A percentile compares a stretch with the other conserved stretches of the same genome.
Conservation (phyloP, 1,140 invertebrate genomes). For the Potamilus streckersoni region DNA sequence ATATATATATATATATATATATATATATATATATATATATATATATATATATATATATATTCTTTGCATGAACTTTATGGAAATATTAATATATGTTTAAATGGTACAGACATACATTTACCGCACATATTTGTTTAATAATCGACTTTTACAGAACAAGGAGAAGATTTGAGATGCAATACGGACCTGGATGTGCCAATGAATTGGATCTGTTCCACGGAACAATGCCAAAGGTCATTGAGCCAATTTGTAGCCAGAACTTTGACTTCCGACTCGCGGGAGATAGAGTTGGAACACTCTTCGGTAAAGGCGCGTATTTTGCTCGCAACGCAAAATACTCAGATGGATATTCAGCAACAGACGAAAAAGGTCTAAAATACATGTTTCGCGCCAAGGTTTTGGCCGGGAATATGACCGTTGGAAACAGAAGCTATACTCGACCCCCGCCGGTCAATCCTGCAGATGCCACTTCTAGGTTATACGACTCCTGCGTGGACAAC, state of each 20-base stretch:
- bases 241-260: slow-evolving; percentile 3
- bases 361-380: slow-evolving; percentile 27
- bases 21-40: too few relatives aligned
- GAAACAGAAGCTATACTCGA: slow-evolving; percentile 30
- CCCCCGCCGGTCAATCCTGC: slow-evolving; percentile 24
- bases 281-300: slow-evolving; percentile 31
- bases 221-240: slow-evolving; percentile 10
- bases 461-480: slow-evolving; percentile 12
- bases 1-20: too few relatives aligned
- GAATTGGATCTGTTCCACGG: slow-evolving; percentile 26
- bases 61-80: too few relatives aligned
- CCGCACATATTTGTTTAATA: too few relatives aligned
- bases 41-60: too few relatives aligned
- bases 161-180: slow-evolving; percentile 11
- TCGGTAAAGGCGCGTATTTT: slow-evolving; percentile 50
- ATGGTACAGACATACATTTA: too few relatives aligned
- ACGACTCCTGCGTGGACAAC: slow-evolving; percentile 53
- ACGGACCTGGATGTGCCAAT: slow-evolving; percentile 25
- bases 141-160: slow-evolving; percentile 27
- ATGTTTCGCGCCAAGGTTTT: slow-evolving; percentile 48
- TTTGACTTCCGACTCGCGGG: slow-evolving; percentile 23
- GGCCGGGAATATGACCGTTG: slow-evolving; percentile 45
- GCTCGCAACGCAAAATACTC: slow-evolving; percentile 48
- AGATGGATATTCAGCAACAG: slow-evolving; percentile 33
- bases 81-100: too few relatives aligned